Evolutionary conservation across 2,888 invertebrate genomes (phyloP).

Genomic region (Eledone cirrhosa): DNA sequence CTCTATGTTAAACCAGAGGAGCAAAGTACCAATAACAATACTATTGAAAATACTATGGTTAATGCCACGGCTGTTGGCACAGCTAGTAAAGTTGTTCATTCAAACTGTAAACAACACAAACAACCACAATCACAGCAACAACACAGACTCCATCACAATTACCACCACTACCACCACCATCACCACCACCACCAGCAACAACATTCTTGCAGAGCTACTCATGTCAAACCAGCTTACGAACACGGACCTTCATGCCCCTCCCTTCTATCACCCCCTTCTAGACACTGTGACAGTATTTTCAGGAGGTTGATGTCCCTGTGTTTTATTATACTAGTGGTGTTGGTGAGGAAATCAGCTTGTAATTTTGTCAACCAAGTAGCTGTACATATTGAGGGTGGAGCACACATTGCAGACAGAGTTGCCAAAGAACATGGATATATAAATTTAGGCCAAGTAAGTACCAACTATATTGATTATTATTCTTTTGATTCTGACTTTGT

Average conservation of each 20-base stretch:
- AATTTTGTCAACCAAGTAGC: conserved; percentile 18
- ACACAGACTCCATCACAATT: neutral
- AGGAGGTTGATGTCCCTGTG: conserved; percentile 2
- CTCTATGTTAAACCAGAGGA: too few species aligned
- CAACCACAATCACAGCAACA: neutral
- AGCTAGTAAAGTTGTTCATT: too few species aligned
- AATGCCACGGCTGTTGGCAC: too few species aligned
- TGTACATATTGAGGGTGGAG: conserved; percentile 22
- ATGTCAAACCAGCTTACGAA: neutral
- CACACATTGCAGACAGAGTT: neutral
- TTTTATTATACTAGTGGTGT: conserved; percentile 16
- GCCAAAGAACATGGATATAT: conserved; percentile 12
- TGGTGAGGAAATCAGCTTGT: conserved; percentile 1
- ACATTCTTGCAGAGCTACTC: neutral
- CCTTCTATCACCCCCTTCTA: neutral
- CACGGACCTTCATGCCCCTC: neutral
- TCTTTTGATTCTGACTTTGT: neutral
- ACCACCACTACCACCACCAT: neutral
- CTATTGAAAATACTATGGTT: too few species aligned
- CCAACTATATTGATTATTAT: neutral
- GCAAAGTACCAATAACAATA: too few species aligned
- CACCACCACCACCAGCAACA: neutral
- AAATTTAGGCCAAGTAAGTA: conserved; percentile 22
- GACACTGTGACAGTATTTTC: neutral
- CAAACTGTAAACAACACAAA: too few species aligned